Evolutionary conservation across 2,888 invertebrate species (phyloP), one percentile per base, ranked within the genome.

Genomic region (Torymus auratus): DNA sequence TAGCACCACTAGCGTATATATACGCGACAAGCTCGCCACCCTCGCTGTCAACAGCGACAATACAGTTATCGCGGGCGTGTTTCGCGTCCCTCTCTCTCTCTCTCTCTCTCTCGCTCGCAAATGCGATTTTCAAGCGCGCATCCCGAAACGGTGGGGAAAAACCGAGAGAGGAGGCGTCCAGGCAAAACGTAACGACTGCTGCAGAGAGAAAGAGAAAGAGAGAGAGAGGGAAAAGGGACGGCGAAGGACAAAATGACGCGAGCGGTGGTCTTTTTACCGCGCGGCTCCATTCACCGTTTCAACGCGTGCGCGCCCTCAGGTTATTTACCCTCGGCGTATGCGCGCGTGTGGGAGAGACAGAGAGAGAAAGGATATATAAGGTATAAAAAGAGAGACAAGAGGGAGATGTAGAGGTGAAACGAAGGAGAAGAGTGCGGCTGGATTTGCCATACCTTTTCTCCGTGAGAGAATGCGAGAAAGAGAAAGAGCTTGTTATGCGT

Each of bases 1-100:
- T 41, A 10, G 41, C 7, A 41, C 41, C 41, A 41, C 41, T 41
- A 41, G 7, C 41, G 41, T 7, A 7, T 41, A 3, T 28, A 41
- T 41, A 41, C 41, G 41, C 7, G 41, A 41, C 41, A 41, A 41
- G 41, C 41, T 41, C 41, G 7, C 41, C 41, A 41, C 41, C 41
- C 41, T 7, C 71, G 67, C 71, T 20, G 64, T 79, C 79, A 74
- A 69, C 79, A 71, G 41, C 56, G 64, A 79, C 73, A 83, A 81
- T 77, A 71, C 78, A 71, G 62, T 73, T 73, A 64, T 28, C 64
- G 72, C 55, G 55, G 64, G 13, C 41, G 7, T 7, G 41, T 1
- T 5, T 41, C 41, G 7, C 7, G 41, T 41, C 5, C 41, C 20
- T 20, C 20, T 20, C 20, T 20, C 20, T 20, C 20, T 20, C 20